phyloP scores from a whole-genome alignment of 2,888 invertebrate genomes.

The Leptopterna dolabrata region DNA sequence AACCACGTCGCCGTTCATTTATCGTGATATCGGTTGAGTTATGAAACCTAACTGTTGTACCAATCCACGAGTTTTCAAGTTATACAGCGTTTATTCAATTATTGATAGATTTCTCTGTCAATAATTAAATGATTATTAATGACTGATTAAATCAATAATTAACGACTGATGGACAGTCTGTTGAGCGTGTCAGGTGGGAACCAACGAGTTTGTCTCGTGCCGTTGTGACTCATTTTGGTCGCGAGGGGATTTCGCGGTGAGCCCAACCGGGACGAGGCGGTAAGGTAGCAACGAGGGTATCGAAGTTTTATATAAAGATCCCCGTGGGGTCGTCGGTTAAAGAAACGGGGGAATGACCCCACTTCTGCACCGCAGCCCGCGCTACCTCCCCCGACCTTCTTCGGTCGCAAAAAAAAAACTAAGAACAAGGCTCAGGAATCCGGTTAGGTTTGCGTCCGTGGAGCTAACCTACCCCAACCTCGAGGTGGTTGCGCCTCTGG shows the following conservation, averaged over 20 bases:
- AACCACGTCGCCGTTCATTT: too few relatives aligned
- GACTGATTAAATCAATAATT: too few relatives aligned
- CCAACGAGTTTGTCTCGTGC: not conserved
- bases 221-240: not conserved
- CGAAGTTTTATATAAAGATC: constrained; percentile 38
- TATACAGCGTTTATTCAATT: too few relatives aligned
- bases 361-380: not conserved
- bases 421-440: constrained; percentile 52
- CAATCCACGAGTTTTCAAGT: not conserved
- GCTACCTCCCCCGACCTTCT: constrained; percentile 6
- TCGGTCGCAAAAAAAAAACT: constrained; percentile 53
- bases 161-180: too few relatives aligned
- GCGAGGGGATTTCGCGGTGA: constrained; percentile 1
- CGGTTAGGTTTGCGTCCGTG: constrained; percentile 46
- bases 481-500: constrained; percentile 40
- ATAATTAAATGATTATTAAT: too few relatives aligned
- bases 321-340: constrained; percentile 50
- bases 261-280: not conserved
- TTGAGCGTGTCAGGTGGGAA: too few relatives aligned
- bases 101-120: too few relatives aligned
- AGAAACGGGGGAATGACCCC: constrained; percentile 54
- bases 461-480: constrained; percentile 56
- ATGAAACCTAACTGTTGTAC: not conserved
- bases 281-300: not conserved
- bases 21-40: too few relatives aligned